Evolutionary conservation across 2,888 invertebrate genomes (phyloP), one percentile per base, ranked within the genome.

Genomic region (Tetragnatha montana): DNA sequence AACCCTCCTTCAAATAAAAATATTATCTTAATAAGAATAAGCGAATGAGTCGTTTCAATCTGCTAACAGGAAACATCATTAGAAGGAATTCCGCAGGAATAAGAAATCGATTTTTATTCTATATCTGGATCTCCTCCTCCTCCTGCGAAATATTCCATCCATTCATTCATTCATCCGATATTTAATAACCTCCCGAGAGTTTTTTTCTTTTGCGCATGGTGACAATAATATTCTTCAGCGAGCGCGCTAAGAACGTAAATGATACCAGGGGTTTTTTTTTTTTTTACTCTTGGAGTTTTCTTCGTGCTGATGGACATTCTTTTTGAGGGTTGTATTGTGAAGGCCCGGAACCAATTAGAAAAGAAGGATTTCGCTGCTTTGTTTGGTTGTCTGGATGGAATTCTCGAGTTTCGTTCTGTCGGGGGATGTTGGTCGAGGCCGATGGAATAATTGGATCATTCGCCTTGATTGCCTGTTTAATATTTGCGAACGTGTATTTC

Each of bases 11-110:
- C 60, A 14, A 68, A 17, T 82, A 71, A 82, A 81, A 82, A 82
- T 73, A 82, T 73, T 82, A 82, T 74, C 73, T 73, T 60, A 35
- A 82, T 82, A 60, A 74, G 73, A 82, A 51, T 82, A 82, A 82
- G 74, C 73, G 82, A 74, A 82, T 74, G 73, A 82, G 22, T 21
- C 73, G 51, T 51, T 82, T 82, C 82, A 78, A 78, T 70, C 69
- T 60, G 69, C 49, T 22, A 51, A 82, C 60, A 84, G 83, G 76
- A 76, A 84, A 84, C 69, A 76, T 19, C 75, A 69, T 83, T 83
- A 60, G 75, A 47, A 75, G 83, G 83, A 76, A 84, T 76, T 84
- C 49, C 76, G 75, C 50, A 14, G 47, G 50, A 68, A 12, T 22
- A 35, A 35, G 76, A 75, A 84, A 84, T 84, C 75, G 49, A 81